Evolutionary conservation across 1,140 invertebrate genomes (phyloP), one percentile per base, ranked within the genome.

Genomic region (Halyomorpha halys): DNA sequence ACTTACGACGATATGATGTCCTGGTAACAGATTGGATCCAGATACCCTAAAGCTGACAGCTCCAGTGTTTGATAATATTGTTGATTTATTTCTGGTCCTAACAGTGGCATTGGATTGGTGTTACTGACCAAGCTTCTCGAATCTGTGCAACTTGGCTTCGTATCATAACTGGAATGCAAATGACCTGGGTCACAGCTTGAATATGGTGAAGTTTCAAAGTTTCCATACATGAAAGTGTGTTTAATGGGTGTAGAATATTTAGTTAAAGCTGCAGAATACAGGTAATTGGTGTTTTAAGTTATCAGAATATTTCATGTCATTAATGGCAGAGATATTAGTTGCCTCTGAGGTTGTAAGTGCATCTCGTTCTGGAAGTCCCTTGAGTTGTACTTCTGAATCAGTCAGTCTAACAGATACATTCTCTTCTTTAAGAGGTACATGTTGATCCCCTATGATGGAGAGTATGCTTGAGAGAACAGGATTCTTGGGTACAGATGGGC

Each of bases 71-170:
- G 78, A 75, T n/a, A 79, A 77, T 3, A 77, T 77, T 11, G 74
- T 73, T 2, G 81, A 83, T 68, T 83, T 81, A 62, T 82, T 80
- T n/a, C 81, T 73, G 67, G 82, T 81, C 18, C 81, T 76, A 44
- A 79, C 65, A 51, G 74, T 66, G 44, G 65, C 16, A 82, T 79
- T 16, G 81, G 81, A 67, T 81, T 82, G 25, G 81, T 83, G 64
- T 77, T 72, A 63, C 76, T 80, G 21, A 9, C 56, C 44, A 51
- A 16, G 23, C 34, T 59, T 44, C 45, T 65, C 15, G 25, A 54
- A 18, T 23, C 4, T 8, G 30, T 11, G 16, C 19, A 34, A 25
- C 25, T 39, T 34, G 59, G 0, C 16, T 65, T 65, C 25, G n/a
- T 59, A 9, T 63, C 53, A 5, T 56, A 21, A 56, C 16, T 60